Conservation (phyloP, 2,888 invertebrate genomes). For the Ophion ellenae region DNA sequence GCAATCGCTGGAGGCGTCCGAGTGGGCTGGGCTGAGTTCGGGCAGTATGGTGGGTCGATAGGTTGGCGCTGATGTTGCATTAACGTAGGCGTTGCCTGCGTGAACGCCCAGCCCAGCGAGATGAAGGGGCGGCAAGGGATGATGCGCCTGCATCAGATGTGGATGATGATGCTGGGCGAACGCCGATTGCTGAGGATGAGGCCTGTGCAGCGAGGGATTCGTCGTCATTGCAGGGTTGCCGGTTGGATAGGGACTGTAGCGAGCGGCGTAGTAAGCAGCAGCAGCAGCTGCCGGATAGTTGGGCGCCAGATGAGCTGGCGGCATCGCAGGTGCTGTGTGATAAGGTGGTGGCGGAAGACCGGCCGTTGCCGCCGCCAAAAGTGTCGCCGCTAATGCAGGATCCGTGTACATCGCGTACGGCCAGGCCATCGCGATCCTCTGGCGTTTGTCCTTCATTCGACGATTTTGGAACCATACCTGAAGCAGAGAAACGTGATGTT, state of each 20-base stretch:
- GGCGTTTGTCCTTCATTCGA: constrained; percentile 98
- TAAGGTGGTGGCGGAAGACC: constrained; percentile 85
- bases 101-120: constrained; percentile 76
- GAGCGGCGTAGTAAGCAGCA: constrained; percentile 85
- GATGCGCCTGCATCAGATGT: constrained; percentile 73
- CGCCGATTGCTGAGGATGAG: constrained; percentile 83
- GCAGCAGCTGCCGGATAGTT: constrained; percentile 84
- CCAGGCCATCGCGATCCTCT: constrained; percentile 97
- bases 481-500: neutral
- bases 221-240: constrained; percentile 85
- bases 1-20: constrained; percentile 79
- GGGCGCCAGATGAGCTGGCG: constrained; percentile 85
- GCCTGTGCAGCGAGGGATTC: constrained; percentile 85
- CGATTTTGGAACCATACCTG: constrained; percentile 99
- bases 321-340: constrained; percentile 82
- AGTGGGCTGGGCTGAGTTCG: constrained; percentile 79
- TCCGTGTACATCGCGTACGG: constrained; percentile 98
- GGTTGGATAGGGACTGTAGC: constrained; percentile 86
- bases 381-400: constrained; percentile 95
- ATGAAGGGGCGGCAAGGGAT: constrained; percentile 74
- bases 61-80: constrained; percentile 76
- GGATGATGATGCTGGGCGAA: constrained; percentile 73
- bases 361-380: constrained; percentile 93
- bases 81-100: constrained; percentile 71
- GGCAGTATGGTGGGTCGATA: constrained; percentile 83